Evolutionary conservation across 2,888 invertebrate species (phyloP).

Genomic region (Empis stercorea): DNA sequence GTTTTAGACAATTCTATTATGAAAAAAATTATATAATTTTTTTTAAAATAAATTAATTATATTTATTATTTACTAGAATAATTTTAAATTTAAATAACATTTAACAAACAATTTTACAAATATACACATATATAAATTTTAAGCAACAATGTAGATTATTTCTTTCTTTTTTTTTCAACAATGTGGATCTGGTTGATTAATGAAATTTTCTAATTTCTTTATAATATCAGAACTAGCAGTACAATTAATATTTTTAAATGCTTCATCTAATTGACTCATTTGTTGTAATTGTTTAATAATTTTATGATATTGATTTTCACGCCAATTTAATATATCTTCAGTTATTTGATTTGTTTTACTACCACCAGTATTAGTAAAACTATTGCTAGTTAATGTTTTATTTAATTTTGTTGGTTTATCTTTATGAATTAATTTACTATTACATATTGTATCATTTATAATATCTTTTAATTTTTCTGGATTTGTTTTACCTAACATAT

Average conservation of each 20-base stretch:
- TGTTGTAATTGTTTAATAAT: neutral
- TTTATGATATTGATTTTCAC: neutral
- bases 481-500: neutral
- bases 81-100: too few relatives aligned
- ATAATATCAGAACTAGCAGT: neutral
- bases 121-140: too few relatives aligned
- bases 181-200: too few relatives aligned
- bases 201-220: neutral
- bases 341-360: neutral
- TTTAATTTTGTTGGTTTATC: neutral
- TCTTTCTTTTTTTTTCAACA: too few relatives aligned
- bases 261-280: neutral
- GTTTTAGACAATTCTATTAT: too few relatives aligned
- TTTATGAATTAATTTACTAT: neutral
- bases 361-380: too few relatives aligned
- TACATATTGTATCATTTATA: neutral
- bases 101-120: too few relatives aligned
- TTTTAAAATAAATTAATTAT: too few relatives aligned
- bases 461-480: neutral
- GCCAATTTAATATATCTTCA: neutral
- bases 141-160: too few relatives aligned
- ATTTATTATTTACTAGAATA: too few relatives aligned
- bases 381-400: too few relatives aligned
- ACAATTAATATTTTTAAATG: neutral
- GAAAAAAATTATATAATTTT: too few relatives aligned